Base-by-base conservation (phyloP, 2,888 invertebrate genomes). In the Ormyrus rosae region DNA sequence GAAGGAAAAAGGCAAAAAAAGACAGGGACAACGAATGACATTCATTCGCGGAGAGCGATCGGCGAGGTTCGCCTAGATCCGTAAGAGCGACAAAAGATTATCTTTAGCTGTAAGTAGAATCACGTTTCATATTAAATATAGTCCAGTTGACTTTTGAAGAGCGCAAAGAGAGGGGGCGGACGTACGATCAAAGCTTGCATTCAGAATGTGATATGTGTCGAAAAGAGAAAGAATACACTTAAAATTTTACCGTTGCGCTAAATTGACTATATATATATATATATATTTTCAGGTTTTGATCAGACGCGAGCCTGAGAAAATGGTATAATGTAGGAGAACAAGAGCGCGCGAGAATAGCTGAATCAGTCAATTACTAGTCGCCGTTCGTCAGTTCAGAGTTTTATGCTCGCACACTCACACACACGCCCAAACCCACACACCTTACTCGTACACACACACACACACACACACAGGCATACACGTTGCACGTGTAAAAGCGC, bases 301-400 rank as follows among this genome's bases (percentile, higher is more conserved):
- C 19, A 19, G 19, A 19, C 19, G 19, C 19, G 19, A 19, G 19
- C 19, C 19, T 19, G 19, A 19, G 19, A 19, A 19, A 19, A 19
- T 19, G 19, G 19, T 19, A 19, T 19, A 19, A 19, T 19, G 19
- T 19, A 19, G 19, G 19, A 19, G 19, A 19, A 19, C 19, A 19
- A 19, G 51, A 65, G 55, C 68, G 73, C 83, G 78, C 70, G 83
- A 85, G 87, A 83, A 87, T 86, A 90, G 87, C 84, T 88, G 86
- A 87, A 89, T 90, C 90, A 90, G 90, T 91, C 90, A 90, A 89
- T 89, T 89, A 88, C 90, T 90, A 90, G 90, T 91, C 90, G 89
- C 86, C 69, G 78, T 81, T 78, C 78, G 86, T 88, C 87, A 86
- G 83, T 87, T 86, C 82, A 85, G 84, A 75, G 68, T 81, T 71